Percentiles rank a stretch among this genome's conserved stretches.
Conservation (phyloP, 1,140 invertebrate genomes). For the Ceratina australensis region DNA sequence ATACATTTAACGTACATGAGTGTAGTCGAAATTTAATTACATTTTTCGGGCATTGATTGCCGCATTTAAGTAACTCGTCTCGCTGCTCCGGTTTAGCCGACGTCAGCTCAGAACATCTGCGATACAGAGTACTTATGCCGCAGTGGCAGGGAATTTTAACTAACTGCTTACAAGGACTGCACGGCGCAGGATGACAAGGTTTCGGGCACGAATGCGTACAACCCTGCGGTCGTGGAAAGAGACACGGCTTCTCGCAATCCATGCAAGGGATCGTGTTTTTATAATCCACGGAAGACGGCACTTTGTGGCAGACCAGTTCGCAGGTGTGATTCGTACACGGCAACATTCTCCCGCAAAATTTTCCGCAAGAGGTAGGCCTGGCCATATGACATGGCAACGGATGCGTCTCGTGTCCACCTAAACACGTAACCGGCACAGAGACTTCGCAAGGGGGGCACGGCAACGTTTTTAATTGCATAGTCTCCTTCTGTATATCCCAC, state of each 20-base stretch:
- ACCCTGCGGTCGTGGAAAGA: conserved; percentile 84
- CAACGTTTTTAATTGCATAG: conserved; percentile 83
- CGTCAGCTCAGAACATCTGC: conserved; percentile 86
- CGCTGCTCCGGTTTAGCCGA: conserved; percentile 77
- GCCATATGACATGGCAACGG: conserved; percentile 88
- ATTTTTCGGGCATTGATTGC: conserved; percentile 92
- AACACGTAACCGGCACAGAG: conserved; percentile 87
- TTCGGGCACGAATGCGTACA: conserved; percentile 89
- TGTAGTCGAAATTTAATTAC: conserved; percentile 78
- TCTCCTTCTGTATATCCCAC: conserved; percentile 86
- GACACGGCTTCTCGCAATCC: conserved; percentile 86
- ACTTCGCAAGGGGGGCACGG: conserved; percentile 87
- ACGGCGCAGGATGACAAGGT: conserved; percentile 87
- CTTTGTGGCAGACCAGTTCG: conserved; percentile 85
- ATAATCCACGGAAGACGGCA: conserved; percentile 76
- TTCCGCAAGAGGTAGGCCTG: conserved; percentile 85
- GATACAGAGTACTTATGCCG: conserved; percentile 85
- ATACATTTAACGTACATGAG: background rate
- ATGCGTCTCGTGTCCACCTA: conserved; percentile 90
- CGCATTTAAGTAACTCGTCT: conserved; percentile 84
- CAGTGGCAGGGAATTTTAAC: conserved; percentile 90
- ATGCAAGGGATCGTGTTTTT: conserved; percentile 81
- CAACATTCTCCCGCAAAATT: conserved; percentile 85
- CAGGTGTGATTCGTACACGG: conserved; percentile 91
- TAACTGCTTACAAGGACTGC: conserved; percentile 86